Evolutionary conservation across 2,888 invertebrate species (phyloP).

Genomic region (Plagodis pulveraria): DNA sequence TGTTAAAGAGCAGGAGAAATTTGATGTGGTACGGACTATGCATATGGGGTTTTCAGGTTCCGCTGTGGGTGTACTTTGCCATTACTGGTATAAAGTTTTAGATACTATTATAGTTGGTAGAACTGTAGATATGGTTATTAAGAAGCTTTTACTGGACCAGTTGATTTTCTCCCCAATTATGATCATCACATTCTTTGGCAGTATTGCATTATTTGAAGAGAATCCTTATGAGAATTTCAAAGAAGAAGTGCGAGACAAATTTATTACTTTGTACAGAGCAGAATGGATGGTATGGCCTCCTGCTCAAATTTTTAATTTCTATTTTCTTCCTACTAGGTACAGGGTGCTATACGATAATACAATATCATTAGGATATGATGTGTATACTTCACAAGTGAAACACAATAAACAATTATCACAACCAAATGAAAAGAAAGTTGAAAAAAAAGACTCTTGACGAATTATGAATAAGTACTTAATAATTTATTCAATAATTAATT

Average conservation of each 20-base stretch:
- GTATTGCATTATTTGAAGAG: conserved; percentile 90
- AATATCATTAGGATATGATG: conserved; percentile 94
- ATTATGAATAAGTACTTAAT: conserved; percentile 16
- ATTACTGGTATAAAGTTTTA: conserved; percentile 94
- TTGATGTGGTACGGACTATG: conserved; percentile 87
- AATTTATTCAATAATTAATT: conserved; percentile 13
- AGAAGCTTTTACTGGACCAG: conserved; percentile 94
- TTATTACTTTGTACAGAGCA: conserved; percentile 91
- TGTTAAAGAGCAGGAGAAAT: conserved; percentile 84
- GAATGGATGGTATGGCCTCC: conserved; percentile 98
- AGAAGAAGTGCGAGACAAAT: conserved; percentile 90
- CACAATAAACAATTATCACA: conserved; percentile 71
- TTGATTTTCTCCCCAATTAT: conserved; percentile 93
- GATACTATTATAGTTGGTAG: conserved; percentile 91
- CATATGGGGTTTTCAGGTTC: conserved; percentile 93
- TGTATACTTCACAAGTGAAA: conserved; percentile 94
- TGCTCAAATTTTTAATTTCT: conserved; percentile 96
- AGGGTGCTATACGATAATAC: conserved; percentile 96
- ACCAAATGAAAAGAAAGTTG: conserved; percentile 2
- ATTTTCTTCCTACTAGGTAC: conserved; percentile 92
- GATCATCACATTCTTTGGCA: conserved; percentile 92
- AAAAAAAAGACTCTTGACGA: conserved; percentile 20
- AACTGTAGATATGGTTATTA: conserved; percentile 87
- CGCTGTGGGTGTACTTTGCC: conserved; percentile 92
- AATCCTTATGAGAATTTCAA: conserved; percentile 86